Percentiles rank a stretch among this genome's conserved stretches.
phyloP scores from a whole-genome alignment of 2,797 vertebrate genomes.

The Percopsis omiscomaycus region DNA sequence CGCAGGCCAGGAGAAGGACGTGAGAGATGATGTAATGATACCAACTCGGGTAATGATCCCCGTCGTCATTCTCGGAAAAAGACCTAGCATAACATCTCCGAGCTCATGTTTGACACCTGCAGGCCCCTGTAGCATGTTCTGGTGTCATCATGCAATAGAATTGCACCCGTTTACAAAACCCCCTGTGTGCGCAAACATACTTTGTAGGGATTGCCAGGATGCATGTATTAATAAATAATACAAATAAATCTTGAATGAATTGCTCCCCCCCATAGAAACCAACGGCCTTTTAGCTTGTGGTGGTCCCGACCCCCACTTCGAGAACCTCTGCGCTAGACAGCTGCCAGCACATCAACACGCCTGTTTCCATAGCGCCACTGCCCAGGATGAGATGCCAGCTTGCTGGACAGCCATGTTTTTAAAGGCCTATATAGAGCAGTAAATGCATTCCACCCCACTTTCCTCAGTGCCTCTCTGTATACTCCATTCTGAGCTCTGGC shows the following conservation, averaged over 20 bases:
- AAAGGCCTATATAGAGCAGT: constrained; percentile 28
- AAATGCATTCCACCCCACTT: constrained; percentile 32
- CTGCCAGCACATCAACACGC: constrained; percentile 37
- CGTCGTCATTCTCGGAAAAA: constrained; percentile 49
- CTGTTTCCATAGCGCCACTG: constrained; percentile 42
- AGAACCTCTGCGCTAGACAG: constrained; percentile 14
- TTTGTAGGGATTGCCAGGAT: too few relatives aligned
- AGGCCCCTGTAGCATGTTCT: constrained; percentile 27
- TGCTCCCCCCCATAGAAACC: too few relatives aligned
- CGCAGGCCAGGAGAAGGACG: constrained; percentile 57
- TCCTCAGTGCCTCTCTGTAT: background rate
- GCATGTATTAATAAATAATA: too few relatives aligned
- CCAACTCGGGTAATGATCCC: constrained; percentile 30
- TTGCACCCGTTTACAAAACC: too few relatives aligned
- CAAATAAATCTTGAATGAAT: too few relatives aligned
- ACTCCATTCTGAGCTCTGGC: background rate
- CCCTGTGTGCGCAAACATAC: too few relatives aligned
- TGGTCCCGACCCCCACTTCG: too few relatives aligned
- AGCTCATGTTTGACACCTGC: constrained; percentile 58
- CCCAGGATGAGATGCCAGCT: constrained; percentile 28
- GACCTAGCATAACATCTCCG: constrained; percentile 32
- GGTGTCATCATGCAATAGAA: constrained; percentile 11
- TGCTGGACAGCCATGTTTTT: constrained; percentile 13
- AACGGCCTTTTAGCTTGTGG: too few relatives aligned
- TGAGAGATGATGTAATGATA: constrained; percentile 44